Evolutionary conservation across 2,888 invertebrate species (phyloP).

Genomic region (Callyntrura sp.): DNA sequence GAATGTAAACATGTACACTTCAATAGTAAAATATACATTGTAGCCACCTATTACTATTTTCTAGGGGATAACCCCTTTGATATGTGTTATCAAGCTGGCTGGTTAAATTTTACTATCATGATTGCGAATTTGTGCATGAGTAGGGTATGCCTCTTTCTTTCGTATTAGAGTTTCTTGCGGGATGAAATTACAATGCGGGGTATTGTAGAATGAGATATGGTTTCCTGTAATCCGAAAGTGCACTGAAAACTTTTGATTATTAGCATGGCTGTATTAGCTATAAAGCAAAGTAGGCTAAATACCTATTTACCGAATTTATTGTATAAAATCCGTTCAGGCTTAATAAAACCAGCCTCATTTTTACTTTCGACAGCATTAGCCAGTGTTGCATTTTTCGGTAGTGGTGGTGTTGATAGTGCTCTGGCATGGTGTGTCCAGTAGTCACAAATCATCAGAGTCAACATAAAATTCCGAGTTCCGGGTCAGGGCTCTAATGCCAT

Average conservation of each 20-base stretch:
- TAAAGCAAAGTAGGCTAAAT: constrained; percentile 30
- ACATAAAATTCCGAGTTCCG: constrained; percentile 75
- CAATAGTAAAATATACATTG: too few species aligned
- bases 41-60: too few species aligned
- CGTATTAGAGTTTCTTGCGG: neutral
- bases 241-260: constrained; percentile 31
- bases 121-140: neutral
- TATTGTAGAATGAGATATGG: neutral
- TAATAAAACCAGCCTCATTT: constrained; percentile 30
- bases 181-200: neutral
- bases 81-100: too few species aligned
- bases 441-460: constrained; percentile 74
- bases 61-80: too few species aligned
- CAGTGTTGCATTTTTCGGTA: constrained; percentile 6
- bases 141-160: neutral
- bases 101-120: neutral
- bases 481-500: constrained; percentile 69
- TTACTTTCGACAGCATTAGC: constrained; percentile 13
- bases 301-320: neutral
- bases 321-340: neutral
- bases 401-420: too few species aligned
- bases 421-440: constrained; percentile 69
- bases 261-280: too few species aligned
- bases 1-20: too few species aligned
- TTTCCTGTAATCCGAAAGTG: neutral